Percentiles rank a stretch among this genome's conserved stretches.
Evolutionary conservation across 2,888 invertebrate genomes (phyloP).

Genomic region (Leptinotarsa juncta): DNA sequence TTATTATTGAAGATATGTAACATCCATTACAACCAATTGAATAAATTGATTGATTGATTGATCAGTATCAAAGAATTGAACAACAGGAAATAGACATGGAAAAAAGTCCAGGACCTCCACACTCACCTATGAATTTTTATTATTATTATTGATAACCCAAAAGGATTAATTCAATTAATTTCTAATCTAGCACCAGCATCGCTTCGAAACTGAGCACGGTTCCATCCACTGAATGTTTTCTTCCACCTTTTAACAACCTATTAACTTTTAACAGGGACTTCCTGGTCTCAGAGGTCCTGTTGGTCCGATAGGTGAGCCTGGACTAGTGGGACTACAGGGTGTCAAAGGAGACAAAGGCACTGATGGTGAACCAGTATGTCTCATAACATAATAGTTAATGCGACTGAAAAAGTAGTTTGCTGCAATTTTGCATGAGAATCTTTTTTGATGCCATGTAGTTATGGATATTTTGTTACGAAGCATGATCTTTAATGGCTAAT

Average conservation of each 20-base stretch:
- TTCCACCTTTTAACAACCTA: constrained; percentile 22
- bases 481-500: too few species aligned
- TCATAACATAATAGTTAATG: not conserved
- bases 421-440: not conserved
- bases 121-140: not conserved
- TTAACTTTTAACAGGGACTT: constrained; percentile 61
- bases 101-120: not conserved
- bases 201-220: constrained; percentile 1
- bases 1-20: too few species aligned
- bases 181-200: constrained; percentile 10
- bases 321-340: constrained; percentile 48
- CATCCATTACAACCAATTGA: too few species aligned
- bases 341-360: constrained; percentile 36
- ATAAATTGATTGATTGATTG: too few species aligned
- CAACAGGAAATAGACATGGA: not conserved
- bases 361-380: constrained; percentile 38
- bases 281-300: constrained; percentile 66
- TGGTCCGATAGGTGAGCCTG: constrained; percentile 64
- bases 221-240: constrained; percentile 17
- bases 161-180: not conserved
- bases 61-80: too few species aligned
- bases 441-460: not conserved
- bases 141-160: not conserved
- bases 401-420: not conserved
- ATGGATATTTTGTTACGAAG: too few species aligned